Evolutionary conservation across 2,113 vertebrate genomes (phyloP).

Genomic region (Carassius auratus): DNA sequence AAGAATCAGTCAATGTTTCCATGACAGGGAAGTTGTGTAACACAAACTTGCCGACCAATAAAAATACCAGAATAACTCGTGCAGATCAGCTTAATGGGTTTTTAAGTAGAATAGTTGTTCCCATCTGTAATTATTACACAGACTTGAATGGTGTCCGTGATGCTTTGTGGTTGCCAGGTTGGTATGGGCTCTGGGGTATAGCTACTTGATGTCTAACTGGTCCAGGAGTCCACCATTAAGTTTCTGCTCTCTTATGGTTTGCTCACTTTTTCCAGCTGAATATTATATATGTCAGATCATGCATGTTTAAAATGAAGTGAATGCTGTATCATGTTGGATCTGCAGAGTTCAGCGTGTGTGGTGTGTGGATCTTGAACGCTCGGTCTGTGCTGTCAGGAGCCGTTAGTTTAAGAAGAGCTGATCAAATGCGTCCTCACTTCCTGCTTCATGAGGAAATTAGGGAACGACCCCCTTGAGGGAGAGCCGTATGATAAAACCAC

Average conservation of each 20-base stretch:
- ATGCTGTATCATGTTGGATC: neutral
- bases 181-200: neutral
- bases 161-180: neutral
- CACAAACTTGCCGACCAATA: neutral
- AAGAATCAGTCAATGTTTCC: conserved; percentile 14
- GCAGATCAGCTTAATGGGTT: conserved; percentile 25
- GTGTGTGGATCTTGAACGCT: neutral
- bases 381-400: conserved; percentile 20
- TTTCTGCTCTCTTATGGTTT: neutral
- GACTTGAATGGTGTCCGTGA: neutral
- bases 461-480: neutral
- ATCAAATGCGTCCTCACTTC: conserved; percentile 41
- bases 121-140: conserved; percentile 20
- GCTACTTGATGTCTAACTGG: neutral
- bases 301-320: neutral
- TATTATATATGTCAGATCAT: neutral
- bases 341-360: neutral
- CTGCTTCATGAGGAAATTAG: conserved; percentile 35
- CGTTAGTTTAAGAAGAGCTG: conserved; percentile 40
- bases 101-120: conserved; percentile 10
- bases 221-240: neutral
- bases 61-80: conserved; percentile 37
- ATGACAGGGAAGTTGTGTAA: neutral
- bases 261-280: neutral
- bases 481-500: neutral